Percentiles rank a stretch among this genome's conserved stretches.
phyloP scores from a whole-genome alignment of 2,888 invertebrate species.

The Encarsia formosa region DNA sequence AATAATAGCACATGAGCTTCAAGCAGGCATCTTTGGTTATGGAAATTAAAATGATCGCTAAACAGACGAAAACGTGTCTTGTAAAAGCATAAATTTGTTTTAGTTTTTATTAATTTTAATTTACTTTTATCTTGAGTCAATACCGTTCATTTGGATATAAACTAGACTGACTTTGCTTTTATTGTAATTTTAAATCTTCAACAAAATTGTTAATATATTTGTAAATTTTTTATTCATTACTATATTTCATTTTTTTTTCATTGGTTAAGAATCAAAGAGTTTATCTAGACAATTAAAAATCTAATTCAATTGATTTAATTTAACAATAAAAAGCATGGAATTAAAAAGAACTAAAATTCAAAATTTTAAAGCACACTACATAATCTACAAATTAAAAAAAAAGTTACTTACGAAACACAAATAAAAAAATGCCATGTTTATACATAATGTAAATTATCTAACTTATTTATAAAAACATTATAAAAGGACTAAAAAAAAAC shows the following conservation, averaged over 20 bases:
- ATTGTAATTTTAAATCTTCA: slow-evolving; percentile 10
- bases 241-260: too few species aligned
- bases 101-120: slow-evolving; percentile 4
- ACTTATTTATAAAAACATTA: slow-evolving; percentile 2
- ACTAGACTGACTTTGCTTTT: slow-evolving; percentile 3
- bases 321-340: too few species aligned
- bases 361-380: background rate
- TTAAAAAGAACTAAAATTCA: background rate
- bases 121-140: background rate
- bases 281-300: too few species aligned
- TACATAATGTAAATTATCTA: background rate
- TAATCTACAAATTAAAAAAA: background rate
- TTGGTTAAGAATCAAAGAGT: too few species aligned
- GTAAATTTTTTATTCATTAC: background rate
- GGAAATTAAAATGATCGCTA: slow-evolving; percentile 18
- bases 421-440: background rate
- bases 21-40: slow-evolving; percentile 31
- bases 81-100: slow-evolving; percentile 1
- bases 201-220: background rate
- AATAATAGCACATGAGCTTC: slow-evolving; percentile 17
- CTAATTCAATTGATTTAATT: too few species aligned
- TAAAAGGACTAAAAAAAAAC: too few species aligned
- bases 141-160: slow-evolving; percentile 2
- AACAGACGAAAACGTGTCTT: slow-evolving; percentile 8
- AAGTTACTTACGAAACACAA: background rate